Evolutionary conservation across 2,797 vertebrate genomes (phyloP).

Genomic region (Heterohyrax brucei): DNA sequence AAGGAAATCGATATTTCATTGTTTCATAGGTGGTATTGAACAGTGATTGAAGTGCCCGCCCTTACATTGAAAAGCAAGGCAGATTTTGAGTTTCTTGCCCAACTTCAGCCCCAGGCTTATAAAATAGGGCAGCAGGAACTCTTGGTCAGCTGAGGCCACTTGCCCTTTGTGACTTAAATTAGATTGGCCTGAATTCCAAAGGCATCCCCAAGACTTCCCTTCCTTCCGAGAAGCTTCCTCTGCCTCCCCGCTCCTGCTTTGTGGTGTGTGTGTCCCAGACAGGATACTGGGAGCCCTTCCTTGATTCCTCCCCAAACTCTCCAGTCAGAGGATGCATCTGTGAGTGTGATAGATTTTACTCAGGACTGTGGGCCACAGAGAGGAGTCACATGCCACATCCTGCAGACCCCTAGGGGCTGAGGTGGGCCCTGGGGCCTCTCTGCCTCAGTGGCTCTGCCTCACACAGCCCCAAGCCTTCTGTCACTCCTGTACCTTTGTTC

Average conservation of each 20-base stretch:
- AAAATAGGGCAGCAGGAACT: not conserved
- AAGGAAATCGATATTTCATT: not conserved
- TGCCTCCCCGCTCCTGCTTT: not conserved
- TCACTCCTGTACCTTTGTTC: not conserved
- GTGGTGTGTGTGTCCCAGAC: not conserved
- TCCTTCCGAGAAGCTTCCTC: not conserved
- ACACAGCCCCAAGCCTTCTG: too few species aligned
- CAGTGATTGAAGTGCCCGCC: not conserved
- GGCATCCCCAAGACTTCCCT: not conserved
- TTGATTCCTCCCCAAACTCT: not conserved
- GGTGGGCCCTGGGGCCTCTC: not conserved
- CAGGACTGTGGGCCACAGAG: not conserved
- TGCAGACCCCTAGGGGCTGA: not conserved
- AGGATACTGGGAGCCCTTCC: not conserved
- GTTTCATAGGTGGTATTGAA: not conserved
- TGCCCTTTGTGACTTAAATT: slow-evolving; percentile 21
- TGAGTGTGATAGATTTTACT: not conserved
- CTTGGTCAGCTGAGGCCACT: not conserved
- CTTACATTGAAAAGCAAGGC: not conserved
- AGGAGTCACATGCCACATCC: not conserved
- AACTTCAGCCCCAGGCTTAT: not conserved
- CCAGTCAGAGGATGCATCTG: not conserved
- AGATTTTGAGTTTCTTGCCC: not conserved
- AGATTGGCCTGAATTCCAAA: slow-evolving; percentile 13
- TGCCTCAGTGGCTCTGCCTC: not conserved